Evolutionary conservation across 2,797 vertebrate species (phyloP).

Genomic region (Diplodus sargus): DNA sequence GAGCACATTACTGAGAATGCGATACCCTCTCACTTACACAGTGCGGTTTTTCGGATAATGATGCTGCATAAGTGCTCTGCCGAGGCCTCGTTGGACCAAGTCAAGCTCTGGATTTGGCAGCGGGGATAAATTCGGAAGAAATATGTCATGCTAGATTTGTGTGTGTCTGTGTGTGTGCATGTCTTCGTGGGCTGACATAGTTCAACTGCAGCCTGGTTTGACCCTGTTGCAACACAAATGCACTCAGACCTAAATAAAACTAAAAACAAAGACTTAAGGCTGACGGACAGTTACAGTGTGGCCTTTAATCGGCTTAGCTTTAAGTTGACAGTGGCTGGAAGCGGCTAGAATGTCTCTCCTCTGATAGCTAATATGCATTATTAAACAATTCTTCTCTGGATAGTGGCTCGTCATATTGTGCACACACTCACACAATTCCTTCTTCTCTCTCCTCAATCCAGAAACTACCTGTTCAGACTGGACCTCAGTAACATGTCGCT

Average conservation of each 20-base stretch:
- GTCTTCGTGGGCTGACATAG: conserved; percentile 21
- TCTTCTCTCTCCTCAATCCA: conserved; percentile 76
- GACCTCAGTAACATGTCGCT: conserved; percentile 94
- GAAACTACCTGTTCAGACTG: conserved; percentile 98
- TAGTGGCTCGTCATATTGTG: not conserved
- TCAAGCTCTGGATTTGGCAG: conserved; percentile 56
- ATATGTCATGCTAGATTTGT: conserved; percentile 21
- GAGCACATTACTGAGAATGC: conserved; percentile 55
- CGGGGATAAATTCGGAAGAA: conserved; percentile 44
- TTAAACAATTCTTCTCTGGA: conserved; percentile 4
- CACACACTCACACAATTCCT: not conserved
- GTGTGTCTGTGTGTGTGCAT: not conserved
- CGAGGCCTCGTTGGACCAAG: conserved; percentile 52
- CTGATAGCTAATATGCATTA: conserved; percentile 15
- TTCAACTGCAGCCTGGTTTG: conserved; percentile 22
- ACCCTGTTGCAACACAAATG: conserved; percentile 20
- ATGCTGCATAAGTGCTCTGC: conserved; percentile 63
- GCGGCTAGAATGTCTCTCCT: conserved; percentile 5
- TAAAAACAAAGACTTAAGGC: conserved; percentile 23
- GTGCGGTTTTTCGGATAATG: conserved; percentile 57
- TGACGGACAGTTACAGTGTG: not conserved
- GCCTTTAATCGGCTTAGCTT: conserved; percentile 26
- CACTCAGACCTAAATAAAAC: not conserved
- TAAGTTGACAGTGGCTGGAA: conserved; percentile 21
- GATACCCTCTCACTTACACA: conserved; percentile 60